Evolutionary conservation across 2,113 vertebrate genomes (phyloP), one percentile per base, ranked within the genome.

Genomic region (Callospermophilus lateralis): DNA sequence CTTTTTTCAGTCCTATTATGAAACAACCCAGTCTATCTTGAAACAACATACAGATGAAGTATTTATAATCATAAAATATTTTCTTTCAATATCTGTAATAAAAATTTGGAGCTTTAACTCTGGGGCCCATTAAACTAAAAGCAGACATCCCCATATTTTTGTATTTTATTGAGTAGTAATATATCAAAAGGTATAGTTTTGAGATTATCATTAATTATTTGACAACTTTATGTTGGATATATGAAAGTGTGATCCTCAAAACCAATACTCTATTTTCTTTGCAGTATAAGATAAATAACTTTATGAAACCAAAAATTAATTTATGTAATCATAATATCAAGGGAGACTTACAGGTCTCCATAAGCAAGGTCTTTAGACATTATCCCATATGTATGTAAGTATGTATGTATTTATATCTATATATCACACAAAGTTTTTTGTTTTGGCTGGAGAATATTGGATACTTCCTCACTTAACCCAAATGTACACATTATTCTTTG

Each of bases 1-100:
- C 32, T 90, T 94, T 51, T 77, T 61, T 53, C 90, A 89, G 3
- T 16, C 30, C 39, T 65, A 26, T 28, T 95, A 61, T 87, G 65
- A 94, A 78, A 93, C 55, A 70, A 15, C 65, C 9, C 22, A 81
- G 12, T 48, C 22, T 68, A 61, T 80, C 81, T 95, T 96, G 37
- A 86, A 89, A 93, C 51, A 92, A 68, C 32, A 70, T 76, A 37
- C 74, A 89, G 85, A 93, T 85, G 55, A 42, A 84, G 6, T 68
- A 87, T 70, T 81, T 76, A 26, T 16, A 48, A 65, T 68, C 28
- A 83, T 86, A 86, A 86, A 93, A 34, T 92, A 80, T 45, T 51
- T 93, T 86, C 15, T 42, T 80, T 53, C 85, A 84, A 65, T 76
- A 84, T 76, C 3, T 93, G 22, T 15, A 76, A 55, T 55, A 34